Conservation (phyloP, 2,888 invertebrate genomes). For the Catocala fraxini region DNA sequence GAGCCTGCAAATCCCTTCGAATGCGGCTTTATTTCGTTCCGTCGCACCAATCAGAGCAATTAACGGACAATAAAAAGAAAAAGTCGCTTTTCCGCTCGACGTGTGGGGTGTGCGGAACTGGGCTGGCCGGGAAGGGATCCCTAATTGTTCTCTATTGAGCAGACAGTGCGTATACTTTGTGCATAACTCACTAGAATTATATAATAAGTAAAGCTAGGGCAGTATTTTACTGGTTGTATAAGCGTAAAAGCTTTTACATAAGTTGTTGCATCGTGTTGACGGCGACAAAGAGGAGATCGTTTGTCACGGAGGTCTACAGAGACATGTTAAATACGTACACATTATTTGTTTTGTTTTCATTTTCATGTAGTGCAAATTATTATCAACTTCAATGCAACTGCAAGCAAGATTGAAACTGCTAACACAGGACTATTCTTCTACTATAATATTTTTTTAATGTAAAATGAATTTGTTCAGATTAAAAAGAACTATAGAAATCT, state of each 20-base stretch:
- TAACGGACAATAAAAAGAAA: constrained; percentile 75
- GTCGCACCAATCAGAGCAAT: constrained; percentile 81
- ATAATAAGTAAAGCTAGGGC: constrained; percentile 23
- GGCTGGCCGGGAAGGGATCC: constrained; percentile 52
- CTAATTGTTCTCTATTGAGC: constrained; percentile 64
- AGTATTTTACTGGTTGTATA: constrained; percentile 2
- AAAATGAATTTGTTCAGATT: too few species aligned
- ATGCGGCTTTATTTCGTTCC: constrained; percentile 74
- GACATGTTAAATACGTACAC: constrained; percentile 6
- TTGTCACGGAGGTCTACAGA: constrained; percentile 2
- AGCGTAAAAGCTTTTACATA: constrained; percentile 3
- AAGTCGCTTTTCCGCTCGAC: constrained; percentile 56
- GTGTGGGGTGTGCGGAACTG: constrained; percentile 51
- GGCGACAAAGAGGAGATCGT: constrained; percentile 3
- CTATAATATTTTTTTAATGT: too few species aligned
- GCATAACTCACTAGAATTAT: constrained; percentile 51
- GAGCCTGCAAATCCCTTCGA: constrained; percentile 68
- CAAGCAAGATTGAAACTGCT: background rate
- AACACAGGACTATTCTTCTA: background rate
- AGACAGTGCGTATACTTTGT: constrained; percentile 54
- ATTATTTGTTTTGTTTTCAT: constrained; percentile 4
- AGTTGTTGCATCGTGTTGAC: constrained; percentile 3
- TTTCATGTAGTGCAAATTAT: background rate
- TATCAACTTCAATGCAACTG: background rate
- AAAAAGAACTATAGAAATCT: too few species aligned